phyloP scores from a whole-genome alignment of 2,888 invertebrate species.

The Bimastos eiseni region DNA sequence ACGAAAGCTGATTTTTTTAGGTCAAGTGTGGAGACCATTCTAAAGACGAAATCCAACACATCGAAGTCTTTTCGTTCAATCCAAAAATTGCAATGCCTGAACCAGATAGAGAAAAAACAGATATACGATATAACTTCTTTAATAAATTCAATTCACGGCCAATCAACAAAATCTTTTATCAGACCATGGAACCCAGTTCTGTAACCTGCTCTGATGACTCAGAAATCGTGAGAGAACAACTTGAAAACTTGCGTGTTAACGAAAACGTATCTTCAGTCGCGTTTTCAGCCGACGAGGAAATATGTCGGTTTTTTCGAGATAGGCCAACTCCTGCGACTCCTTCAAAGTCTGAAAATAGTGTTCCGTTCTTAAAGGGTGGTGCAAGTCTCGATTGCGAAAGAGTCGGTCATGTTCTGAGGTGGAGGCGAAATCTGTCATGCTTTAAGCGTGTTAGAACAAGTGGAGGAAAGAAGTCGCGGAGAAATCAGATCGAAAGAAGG shows the following conservation, averaged over 20 bases:
- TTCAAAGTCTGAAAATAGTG: background rate
- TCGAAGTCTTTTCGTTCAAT: background rate
- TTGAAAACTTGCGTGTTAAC: background rate
- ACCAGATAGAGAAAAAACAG: too few relatives aligned
- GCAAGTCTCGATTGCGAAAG: background rate
- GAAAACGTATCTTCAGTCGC: background rate
- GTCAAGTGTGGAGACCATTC: background rate
- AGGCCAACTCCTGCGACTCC: background rate
- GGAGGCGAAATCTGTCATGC: background rate
- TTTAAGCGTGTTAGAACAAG: background rate
- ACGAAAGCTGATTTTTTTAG: background rate
- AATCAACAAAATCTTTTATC: background rate
- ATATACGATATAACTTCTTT: background rate
- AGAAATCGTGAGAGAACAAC: background rate
- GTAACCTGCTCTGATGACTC: background rate
- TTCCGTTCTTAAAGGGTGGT: background rate
- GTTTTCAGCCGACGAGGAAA: background rate
- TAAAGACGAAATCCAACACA: background rate
- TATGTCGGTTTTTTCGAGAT: background rate
- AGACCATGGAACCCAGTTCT: background rate
- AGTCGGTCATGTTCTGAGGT: background rate
- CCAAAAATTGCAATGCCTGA: too few relatives aligned
- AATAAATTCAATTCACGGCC: background rate
- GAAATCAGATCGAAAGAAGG: too few relatives aligned
- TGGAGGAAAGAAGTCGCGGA: background rate